phyloP scores from a whole-genome alignment of 2,888 invertebrate species.

The Drosophila lutescens region DNA sequence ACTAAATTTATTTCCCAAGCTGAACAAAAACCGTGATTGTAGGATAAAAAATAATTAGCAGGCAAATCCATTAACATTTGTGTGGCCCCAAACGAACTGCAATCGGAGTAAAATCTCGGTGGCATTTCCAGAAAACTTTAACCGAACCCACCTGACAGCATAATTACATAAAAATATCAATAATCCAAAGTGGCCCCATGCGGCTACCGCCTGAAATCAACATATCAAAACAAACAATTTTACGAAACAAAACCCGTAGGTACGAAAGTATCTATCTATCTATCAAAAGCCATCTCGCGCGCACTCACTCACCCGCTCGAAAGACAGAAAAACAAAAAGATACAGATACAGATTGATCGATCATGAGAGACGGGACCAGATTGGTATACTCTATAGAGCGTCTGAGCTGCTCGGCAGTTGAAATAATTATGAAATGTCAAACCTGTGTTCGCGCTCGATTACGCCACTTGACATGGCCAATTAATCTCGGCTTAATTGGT shows the following conservation, averaged over 20 bases:
- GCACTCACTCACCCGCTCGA: conserved; percentile 22
- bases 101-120: conserved; percentile 1
- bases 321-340: neutral
- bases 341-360: conserved; percentile 66
- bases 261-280: conserved; percentile 50
- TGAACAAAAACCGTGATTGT: neutral
- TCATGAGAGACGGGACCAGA: conserved; percentile 54
- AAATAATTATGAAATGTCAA: conserved; percentile 82
- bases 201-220: conserved; percentile 62
- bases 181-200: conserved; percentile 52
- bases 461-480: conserved; percentile 81
- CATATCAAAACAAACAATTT: conserved; percentile 58
- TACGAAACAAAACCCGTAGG: conserved; percentile 25
- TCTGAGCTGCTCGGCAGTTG: conserved; percentile 56
- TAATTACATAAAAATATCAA: conserved; percentile 66
- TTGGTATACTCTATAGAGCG: conserved; percentile 26
- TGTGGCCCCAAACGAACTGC: neutral
- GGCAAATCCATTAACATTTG: neutral
- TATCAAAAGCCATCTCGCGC: conserved; percentile 41
- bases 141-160: conserved; percentile 48
- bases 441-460: conserved; percentile 82
- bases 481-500: conserved; percentile 81
- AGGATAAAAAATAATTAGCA: conserved; percentile 1
- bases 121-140: conserved; percentile 6
- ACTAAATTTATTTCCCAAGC: neutral